Evolutionary conservation across 2,113 vertebrate species (phyloP).

Genomic region (Riparia riparia): DNA sequence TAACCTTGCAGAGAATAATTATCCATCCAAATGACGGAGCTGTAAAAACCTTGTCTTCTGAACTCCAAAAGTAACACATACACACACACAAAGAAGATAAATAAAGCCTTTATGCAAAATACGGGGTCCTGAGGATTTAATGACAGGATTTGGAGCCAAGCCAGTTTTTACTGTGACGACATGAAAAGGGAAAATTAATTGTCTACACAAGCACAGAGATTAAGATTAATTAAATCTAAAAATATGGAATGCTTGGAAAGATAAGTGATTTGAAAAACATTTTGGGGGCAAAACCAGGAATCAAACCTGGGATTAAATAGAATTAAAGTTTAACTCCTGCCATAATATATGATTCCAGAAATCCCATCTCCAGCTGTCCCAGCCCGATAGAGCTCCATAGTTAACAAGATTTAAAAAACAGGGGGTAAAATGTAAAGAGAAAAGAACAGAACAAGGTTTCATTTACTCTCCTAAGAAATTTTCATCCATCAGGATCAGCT

Average conservation of each 20-base stretch:
- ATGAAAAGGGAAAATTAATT: conserved; percentile 22
- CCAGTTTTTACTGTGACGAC: neutral
- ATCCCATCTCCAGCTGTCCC: conserved; percentile 7
- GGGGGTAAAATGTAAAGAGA: neutral
- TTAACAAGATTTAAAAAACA: conserved; percentile 10
- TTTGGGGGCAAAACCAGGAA: neutral
- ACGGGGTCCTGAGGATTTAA: neutral
- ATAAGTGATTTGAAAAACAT: conserved; percentile 23
- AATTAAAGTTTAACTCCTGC: conserved; percentile 7
- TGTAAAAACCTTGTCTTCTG: neutral
- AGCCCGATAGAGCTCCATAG: neutral
- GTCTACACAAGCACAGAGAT: conserved; percentile 16
- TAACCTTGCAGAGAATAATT: neutral
- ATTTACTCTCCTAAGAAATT: neutral
- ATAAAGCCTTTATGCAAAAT: conserved; percentile 12
- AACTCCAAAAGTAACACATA: neutral
- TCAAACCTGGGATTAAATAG: neutral
- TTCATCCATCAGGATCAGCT: neutral
- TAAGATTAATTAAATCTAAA: conserved; percentile 58
- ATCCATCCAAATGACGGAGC: neutral
- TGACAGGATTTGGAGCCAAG: neutral
- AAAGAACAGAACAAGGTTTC: neutral
- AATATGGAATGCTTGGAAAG: neutral
- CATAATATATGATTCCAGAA: neutral
- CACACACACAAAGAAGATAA: neutral